Conservation (phyloP, 1,140 invertebrate genomes). For the Aricia agestis region DNA sequence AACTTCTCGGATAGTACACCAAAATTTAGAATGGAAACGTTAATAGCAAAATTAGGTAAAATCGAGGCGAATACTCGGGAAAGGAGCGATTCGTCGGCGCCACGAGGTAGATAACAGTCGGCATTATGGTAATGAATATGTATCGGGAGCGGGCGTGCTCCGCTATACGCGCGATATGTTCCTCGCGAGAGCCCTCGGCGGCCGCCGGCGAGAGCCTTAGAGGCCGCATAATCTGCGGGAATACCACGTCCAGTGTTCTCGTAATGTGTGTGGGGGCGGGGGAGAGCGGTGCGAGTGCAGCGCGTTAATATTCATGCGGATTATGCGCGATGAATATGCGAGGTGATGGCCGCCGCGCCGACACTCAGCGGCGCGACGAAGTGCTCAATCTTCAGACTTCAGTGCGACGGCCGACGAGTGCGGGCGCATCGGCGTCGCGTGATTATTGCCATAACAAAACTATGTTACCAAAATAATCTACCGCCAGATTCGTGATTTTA, state of each 20-base stretch:
- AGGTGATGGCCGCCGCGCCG: not conserved
- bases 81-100: too few relatives aligned
- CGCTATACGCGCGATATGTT: not conserved
- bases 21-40: too few relatives aligned
- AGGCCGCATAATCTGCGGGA: not conserved
- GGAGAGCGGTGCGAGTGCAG: not conserved
- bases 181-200: not conserved
- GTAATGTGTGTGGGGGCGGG: not conserved
- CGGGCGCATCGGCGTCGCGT: too few relatives aligned
- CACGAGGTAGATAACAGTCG: not conserved
- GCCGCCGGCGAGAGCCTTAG: not conserved
- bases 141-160: not conserved
- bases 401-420: too few relatives aligned
- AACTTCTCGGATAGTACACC: too few relatives aligned
- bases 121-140: not conserved
- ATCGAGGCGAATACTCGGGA: not conserved
- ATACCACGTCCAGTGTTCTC: not conserved
- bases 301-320: conserved; percentile 11
- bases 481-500: too few relatives aligned
- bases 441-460: too few relatives aligned
- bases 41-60: not conserved
- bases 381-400: not conserved
- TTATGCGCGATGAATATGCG: conserved; percentile 14
- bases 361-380: not conserved
- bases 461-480: too few relatives aligned